A percentile compares a stretch with the other conserved stretches of the same genome.
phyloP scores from a whole-genome alignment of 2,888 invertebrate genomes.

The Pediacus dermestoides region DNA sequence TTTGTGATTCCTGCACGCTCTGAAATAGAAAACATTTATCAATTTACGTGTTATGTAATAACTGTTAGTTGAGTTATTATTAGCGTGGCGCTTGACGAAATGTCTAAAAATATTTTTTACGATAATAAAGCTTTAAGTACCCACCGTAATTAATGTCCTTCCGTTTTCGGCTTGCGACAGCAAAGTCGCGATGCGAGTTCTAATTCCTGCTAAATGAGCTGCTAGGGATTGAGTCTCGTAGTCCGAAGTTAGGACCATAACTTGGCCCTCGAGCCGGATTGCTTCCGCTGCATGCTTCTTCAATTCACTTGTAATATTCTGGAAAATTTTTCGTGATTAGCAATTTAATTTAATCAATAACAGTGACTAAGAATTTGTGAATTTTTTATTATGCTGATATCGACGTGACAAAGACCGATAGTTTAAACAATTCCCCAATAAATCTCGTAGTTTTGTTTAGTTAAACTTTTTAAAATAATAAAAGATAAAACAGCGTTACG shows the following conservation, averaged over 20 bases:
- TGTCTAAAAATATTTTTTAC: constrained; percentile 10
- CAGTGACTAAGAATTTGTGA: no score
- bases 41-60: constrained; percentile 10
- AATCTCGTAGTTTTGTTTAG: no score
- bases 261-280: constrained; percentile 59
- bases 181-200: constrained; percentile 63
- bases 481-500: no score
- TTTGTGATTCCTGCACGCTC: constrained; percentile 55
- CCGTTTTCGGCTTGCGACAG: constrained; percentile 69
- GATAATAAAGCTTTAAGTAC: constrained; percentile 15
- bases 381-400: no score
- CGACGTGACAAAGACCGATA: no score
- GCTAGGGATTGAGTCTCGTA: constrained; percentile 59
- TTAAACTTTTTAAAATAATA: no score
- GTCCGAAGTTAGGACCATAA: constrained; percentile 63
- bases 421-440: no score
- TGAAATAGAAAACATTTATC: constrained; percentile 37
- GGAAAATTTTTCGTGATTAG: constrained; percentile 37
- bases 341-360: constrained; percentile 5
- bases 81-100: no score
- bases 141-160: constrained; percentile 44
- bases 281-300: constrained; percentile 67
- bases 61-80: no score
- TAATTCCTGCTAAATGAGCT: constrained; percentile 57
- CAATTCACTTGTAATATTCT: constrained; percentile 69